Evolutionary conservation across 2,888 invertebrate genomes (phyloP), one percentile per base, ranked within the genome.

Genomic region (Sesamia inferens): DNA sequence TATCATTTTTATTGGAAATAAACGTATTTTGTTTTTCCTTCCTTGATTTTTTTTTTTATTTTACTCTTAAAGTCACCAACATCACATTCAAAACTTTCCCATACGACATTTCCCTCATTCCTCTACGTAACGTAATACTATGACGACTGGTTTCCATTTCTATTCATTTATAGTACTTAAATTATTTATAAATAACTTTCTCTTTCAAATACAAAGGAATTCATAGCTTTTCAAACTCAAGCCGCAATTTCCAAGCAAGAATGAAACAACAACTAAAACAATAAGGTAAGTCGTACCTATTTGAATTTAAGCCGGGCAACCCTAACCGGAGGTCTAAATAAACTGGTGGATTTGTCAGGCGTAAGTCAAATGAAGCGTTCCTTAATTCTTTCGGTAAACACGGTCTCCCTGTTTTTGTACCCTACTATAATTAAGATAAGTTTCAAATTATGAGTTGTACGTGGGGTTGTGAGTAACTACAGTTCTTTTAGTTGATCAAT

Each of bases 311-410:
- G 2, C 16, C 4, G 11, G 48, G 16, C 71, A 68, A 11, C 77
- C 77, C 65, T 61, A 57, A 63, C n/a, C 47, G 44, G 24, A 57
- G 89, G 44, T 87, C 87, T 71, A 19, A 14, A 54, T 78, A 79
- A 68, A 78, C 48, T 85, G 85, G 88, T 74, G 67, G 55, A 68
- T 76, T 81, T 70, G 71, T 79, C 71, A 59, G 62, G 78, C 78
- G 67, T 69, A 74, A 74, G 69, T 88, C 85, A 88, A 89, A 88
- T 87, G 79, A 84, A 88, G 81, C 88, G 86, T 88, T 87, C 85
- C 87, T 85, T 87, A 88, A 90, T 89, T 87, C 79, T 79, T 84
- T 87, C 79, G 83, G 85, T 82, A 86, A 88, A 88, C 83, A 84
- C 71, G 73, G 65, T 44, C 51, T 51, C 74, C 79, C 63, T 78